A percentile compares a stretch with the other conserved stretches of the same genome.
Conservation (phyloP, 1,140 invertebrate genomes). For the Apis cerana region DNA sequence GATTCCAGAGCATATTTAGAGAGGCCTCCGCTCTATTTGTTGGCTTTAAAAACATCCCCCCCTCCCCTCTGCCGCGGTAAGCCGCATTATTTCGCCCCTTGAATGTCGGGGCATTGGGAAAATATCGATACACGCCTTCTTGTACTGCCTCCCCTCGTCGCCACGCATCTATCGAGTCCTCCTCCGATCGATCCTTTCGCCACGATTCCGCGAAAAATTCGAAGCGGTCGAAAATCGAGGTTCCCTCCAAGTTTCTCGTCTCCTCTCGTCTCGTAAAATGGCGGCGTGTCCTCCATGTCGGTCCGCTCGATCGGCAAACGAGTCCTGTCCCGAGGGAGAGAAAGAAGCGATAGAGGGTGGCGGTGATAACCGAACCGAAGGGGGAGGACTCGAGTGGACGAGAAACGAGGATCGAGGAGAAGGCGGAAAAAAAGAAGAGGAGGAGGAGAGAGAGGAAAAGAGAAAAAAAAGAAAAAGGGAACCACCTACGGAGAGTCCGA, state of each 20-base stretch:
- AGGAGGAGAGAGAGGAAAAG: background rate
- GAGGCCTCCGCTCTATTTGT: constrained; percentile 67
- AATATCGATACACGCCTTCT: background rate
- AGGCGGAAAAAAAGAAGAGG: background rate
- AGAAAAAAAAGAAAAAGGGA: background rate
- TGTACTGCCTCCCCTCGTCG: no score
- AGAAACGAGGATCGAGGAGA: background rate
- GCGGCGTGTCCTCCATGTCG: no score
- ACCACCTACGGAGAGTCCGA: constrained; percentile 45
- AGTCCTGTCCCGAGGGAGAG: no score
- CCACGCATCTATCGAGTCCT: no score
- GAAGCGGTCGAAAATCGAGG: no score
- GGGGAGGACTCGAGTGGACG: constrained; percentile 13
- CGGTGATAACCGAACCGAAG: background rate
- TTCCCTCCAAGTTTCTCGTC: no score
- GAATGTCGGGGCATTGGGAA: background rate
- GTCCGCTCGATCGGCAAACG: no score
- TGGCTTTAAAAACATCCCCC: constrained; percentile 51
- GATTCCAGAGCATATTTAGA: constrained; percentile 69
- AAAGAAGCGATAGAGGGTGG: background rate
- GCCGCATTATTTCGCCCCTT: constrained; percentile 3
- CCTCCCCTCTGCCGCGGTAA: no score
- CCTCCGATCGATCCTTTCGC: no score
- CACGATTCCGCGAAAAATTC: no score
- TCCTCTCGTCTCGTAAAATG: no score